These are phyloP conservation scores for Enteromius treurensis DNA, from an alignment of 2,797 vertebrate species.

Conservation along the genomic window DNA sequence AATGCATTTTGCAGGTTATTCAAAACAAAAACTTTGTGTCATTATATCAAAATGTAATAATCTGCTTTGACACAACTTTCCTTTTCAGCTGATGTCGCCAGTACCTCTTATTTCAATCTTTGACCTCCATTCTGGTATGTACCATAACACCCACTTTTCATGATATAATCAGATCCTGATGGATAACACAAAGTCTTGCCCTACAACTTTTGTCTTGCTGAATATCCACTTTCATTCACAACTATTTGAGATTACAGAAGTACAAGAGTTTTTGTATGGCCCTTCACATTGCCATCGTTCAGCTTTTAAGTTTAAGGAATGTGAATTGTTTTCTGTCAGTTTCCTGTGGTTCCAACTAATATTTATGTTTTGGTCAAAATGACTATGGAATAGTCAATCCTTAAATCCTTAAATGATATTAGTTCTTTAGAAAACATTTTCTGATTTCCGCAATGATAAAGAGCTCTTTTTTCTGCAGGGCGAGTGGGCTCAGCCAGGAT, in stretches of 20 bases:
- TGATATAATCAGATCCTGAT: background rate
- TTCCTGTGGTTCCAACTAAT: background rate
- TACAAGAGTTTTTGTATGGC: background rate
- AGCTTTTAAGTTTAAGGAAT: background rate
- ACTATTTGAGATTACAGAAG: background rate
- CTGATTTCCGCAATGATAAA: conserved; percentile 30
- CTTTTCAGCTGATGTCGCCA: background rate
- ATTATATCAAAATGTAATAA: too few species aligned
- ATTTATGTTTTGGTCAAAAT: background rate
- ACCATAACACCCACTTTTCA: background rate
- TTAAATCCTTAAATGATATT: background rate
- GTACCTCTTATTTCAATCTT: conserved; percentile 1
- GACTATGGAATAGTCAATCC: background rate
- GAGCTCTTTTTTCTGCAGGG: conserved; percentile 37
- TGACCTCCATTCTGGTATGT: background rate
- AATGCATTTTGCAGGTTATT: background rate
- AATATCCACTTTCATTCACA: background rate
- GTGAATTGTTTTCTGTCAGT: background rate
- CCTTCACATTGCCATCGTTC: background rate
- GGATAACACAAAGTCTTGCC: background rate
- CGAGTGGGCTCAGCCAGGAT: conserved; percentile 30
- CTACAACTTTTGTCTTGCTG: background rate
- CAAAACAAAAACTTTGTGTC: background rate
- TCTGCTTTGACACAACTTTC: background rate
- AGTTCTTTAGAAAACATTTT: background rate